These are phyloP conservation scores for Mohoua ochrocephala DNA, from an alignment of 2,113 vertebrate genomes.

Conservation along the genomic window DNA sequence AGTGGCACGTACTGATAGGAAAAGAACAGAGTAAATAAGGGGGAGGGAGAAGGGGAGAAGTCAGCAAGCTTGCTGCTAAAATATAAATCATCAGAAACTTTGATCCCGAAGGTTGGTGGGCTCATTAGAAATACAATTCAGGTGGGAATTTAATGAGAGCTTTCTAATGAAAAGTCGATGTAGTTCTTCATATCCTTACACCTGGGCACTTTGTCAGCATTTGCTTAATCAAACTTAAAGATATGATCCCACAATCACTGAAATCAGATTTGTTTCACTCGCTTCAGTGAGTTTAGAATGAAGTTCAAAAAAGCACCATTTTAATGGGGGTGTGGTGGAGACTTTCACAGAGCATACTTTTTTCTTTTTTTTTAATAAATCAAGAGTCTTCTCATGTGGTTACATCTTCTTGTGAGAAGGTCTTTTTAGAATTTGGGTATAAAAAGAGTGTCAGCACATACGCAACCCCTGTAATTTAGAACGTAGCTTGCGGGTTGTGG, in stretches of 20 bases:
- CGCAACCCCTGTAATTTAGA: background rate
- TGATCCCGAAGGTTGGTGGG: background rate
- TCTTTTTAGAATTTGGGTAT: background rate
- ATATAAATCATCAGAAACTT: background rate
- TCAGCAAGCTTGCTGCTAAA: background rate
- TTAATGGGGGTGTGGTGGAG: background rate
- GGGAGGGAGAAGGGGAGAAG: background rate
- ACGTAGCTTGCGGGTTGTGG: background rate
- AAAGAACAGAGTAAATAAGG: slow-evolving; percentile 27
- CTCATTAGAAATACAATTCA: background rate
- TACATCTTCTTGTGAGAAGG: background rate
- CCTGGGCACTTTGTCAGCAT: background rate
- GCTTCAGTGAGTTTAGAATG: background rate
- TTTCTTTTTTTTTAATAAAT: background rate
- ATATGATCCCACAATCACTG: background rate
- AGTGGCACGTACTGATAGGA: slow-evolving; percentile 1
- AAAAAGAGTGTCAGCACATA: background rate
- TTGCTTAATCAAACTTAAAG: background rate
- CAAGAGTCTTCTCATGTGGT: slow-evolving; percentile 25
- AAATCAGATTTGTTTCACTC: background rate
- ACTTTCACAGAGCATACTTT: background rate
- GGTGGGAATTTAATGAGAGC: background rate
- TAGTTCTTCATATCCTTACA: background rate
- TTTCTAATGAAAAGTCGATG: background rate
- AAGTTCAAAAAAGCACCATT: background rate